These are phyloP conservation scores for Callospermophilus lateralis DNA, from an alignment of 2,113 vertebrate species.

Conservation along the genomic window DNA sequence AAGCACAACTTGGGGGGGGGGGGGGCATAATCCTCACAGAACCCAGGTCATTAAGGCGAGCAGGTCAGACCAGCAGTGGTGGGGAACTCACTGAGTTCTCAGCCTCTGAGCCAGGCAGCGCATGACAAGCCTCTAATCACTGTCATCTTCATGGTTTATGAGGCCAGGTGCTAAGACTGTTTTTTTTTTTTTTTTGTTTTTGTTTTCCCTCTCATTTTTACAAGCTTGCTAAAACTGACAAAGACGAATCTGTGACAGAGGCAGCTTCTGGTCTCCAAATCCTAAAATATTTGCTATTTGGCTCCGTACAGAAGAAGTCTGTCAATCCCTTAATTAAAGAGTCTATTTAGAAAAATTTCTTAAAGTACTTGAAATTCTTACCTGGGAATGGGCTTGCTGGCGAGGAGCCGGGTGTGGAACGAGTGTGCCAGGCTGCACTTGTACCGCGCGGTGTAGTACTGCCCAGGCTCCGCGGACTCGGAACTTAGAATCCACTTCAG, in stretches of 20 bases:
- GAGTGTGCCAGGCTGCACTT: not conserved
- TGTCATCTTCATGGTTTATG: not conserved
- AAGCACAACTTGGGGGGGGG: too few species aligned
- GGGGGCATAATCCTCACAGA: too few species aligned
- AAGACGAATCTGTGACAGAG: not conserved
- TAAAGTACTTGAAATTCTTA: not conserved
- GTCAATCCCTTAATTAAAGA: not conserved
- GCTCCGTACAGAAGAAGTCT: not conserved
- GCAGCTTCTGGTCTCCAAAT: not conserved
- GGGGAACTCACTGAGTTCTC: not conserved
- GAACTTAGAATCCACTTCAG: not conserved
- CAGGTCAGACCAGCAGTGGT: fast-evolving
- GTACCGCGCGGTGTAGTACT: fast-evolving
- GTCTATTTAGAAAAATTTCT: not conserved
- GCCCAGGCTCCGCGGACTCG: not conserved
- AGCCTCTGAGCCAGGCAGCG: not conserved
- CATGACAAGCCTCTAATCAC: not conserved
- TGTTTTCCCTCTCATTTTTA: not conserved
- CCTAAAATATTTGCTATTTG: not conserved
- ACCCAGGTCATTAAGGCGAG: not conserved
- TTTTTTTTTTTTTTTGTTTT: too few species aligned
- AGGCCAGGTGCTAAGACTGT: not conserved
- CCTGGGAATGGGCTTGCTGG: not conserved
- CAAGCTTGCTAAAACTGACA: not conserved
- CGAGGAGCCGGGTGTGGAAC: not conserved